A percentile compares a stretch with the other conserved stretches of the same genome.
Conservation (phyloP, 2,113 vertebrate species). For the Etheostoma spectabile region DNA sequence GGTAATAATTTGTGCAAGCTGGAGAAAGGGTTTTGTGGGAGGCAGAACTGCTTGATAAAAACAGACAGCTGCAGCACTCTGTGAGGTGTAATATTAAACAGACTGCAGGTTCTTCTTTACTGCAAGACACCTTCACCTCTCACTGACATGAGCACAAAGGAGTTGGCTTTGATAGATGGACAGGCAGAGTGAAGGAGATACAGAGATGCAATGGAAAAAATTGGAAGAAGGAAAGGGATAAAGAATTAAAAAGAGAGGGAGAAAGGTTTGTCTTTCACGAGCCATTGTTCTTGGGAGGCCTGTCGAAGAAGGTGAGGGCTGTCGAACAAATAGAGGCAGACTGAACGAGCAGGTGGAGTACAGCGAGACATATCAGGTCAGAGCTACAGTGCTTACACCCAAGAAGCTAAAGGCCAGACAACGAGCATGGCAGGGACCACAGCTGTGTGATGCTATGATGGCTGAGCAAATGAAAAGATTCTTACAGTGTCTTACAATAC, state of each 20-base stretch:
- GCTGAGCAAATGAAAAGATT: constrained; percentile 42
- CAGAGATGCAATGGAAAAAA: constrained; percentile 43
- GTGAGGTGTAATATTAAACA: constrained; percentile 72
- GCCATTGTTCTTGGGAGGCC: constrained; percentile 56
- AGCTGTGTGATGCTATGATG: constrained; percentile 62
- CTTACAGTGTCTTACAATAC: constrained; percentile 27
- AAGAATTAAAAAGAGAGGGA: constrained; percentile 65
- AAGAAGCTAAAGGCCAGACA: constrained; percentile 76
- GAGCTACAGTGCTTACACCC: constrained; percentile 69
- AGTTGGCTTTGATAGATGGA: constrained; percentile 74
- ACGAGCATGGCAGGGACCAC: constrained; percentile 69
- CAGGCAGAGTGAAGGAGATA: constrained; percentile 64
- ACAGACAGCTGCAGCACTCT: constrained; percentile 71
- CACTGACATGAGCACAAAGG: constrained; percentile 67
- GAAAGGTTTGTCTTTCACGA: constrained; percentile 62
- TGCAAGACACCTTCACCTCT: constrained; percentile 71
- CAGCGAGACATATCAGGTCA: constrained; percentile 67
- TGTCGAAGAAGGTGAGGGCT: constrained; percentile 66
- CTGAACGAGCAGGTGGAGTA: constrained; percentile 56
- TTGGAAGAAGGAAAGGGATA: constrained; percentile 54
- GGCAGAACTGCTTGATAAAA: constrained; percentile 59
- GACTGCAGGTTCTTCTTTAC: constrained; percentile 68
- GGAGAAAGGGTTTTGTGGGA: constrained; percentile 38
- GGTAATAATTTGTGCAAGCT: constrained; percentile 26
- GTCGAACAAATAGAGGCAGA: constrained; percentile 57